phyloP scores from a whole-genome alignment of 2,888 invertebrate species.

The Hedya salicella region DNA sequence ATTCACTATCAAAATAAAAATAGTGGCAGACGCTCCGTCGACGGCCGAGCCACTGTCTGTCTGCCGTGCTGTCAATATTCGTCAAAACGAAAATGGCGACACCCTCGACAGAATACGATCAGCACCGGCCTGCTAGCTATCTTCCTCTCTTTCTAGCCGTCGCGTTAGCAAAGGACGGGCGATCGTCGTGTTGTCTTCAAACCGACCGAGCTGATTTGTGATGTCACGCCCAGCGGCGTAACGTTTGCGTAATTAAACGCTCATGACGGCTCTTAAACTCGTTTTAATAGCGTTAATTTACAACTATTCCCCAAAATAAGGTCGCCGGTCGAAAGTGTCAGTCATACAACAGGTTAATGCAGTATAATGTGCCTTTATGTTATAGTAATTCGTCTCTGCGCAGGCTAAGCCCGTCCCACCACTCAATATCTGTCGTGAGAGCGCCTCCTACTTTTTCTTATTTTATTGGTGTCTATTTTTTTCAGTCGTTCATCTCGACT shows the following conservation, averaged over 20 bases:
- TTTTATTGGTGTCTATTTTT: slow-evolving; percentile 79
- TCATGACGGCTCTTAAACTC: slow-evolving; percentile 78
- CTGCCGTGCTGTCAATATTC: slow-evolving; percentile 89
- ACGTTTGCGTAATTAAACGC: slow-evolving; percentile 83
- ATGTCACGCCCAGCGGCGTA: slow-evolving; percentile 86
- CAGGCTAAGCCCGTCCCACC: slow-evolving; percentile 84
- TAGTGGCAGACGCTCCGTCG: slow-evolving; percentile 82
- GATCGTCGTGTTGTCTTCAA: slow-evolving; percentile 77
- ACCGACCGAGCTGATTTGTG: slow-evolving; percentile 81
- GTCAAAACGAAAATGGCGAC: slow-evolving; percentile 90
- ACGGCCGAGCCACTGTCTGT: slow-evolving; percentile 83
- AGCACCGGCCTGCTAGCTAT: slow-evolving; percentile 71
- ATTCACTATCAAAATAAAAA: slow-evolving; percentile 84
- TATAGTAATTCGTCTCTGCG: slow-evolving; percentile 77
- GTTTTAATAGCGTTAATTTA: slow-evolving; percentile 82
- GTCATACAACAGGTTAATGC: slow-evolving; percentile 70
- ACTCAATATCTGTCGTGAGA: slow-evolving; percentile 84
- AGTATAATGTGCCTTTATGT: slow-evolving; percentile 63
- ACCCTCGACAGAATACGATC: slow-evolving; percentile 86
- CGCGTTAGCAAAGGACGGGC: slow-evolving; percentile 59
- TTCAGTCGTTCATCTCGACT: slow-evolving; percentile 73
- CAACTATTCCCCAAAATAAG: slow-evolving; percentile 70
- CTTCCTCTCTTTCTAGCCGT: slow-evolving; percentile 58
- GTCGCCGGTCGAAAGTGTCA: slow-evolving; percentile 75
- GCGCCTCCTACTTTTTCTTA: slow-evolving; percentile 83